Evolutionary conservation across 1,140 invertebrate genomes (phyloP), one percentile per base, ranked within the genome.

Genomic region (Macrobrachium rosenbergii): DNA sequence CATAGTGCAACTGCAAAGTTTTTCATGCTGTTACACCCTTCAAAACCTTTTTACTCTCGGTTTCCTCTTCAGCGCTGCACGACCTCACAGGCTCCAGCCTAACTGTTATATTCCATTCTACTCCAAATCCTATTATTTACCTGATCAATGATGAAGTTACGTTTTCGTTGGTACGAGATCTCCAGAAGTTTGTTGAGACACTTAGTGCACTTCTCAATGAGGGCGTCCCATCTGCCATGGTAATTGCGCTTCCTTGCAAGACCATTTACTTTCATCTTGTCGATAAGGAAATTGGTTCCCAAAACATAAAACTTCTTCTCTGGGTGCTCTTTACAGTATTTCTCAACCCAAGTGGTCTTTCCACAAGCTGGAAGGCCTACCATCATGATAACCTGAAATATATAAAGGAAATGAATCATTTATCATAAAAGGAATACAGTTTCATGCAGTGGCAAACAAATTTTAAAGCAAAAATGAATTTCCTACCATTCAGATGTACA

Each of bases 81-180:
- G 28, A 37, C 28, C 28, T 37, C 28, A 37, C 28, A 37, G 3
- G 28, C 3, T n/a, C n/a, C n/a, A n/a, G n/a, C 28, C 28, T 37
- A 37, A 3, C 1, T 37, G 28, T 37, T 37, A 37, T 37, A 37
- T 37, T 37, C 28, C 28, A 37, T 37, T 37, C 3, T 37, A 37
- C 3, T 37, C 28, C 28, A 1, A 37, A 1, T 3, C 0, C 52
- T 52, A 0, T 52, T 0, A 52, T 10, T 89, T 94, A 98, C 97
- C 96, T 99, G 97, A 93, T 99, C 98, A 89, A 99, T 93, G 91
- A 99, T 98, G 92, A 96, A 98, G 93, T 99, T 98, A 90, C 97
- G 94, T 89, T 96, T 94, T 88, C 97, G 94, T 63, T 94, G 94
- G 73, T 95, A 94, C 75, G 96, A 97, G 86, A 97, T 94, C 90